phyloP scores from a whole-genome alignment of 2,888 invertebrate genomes.

The Aphidius colemani region DNA sequence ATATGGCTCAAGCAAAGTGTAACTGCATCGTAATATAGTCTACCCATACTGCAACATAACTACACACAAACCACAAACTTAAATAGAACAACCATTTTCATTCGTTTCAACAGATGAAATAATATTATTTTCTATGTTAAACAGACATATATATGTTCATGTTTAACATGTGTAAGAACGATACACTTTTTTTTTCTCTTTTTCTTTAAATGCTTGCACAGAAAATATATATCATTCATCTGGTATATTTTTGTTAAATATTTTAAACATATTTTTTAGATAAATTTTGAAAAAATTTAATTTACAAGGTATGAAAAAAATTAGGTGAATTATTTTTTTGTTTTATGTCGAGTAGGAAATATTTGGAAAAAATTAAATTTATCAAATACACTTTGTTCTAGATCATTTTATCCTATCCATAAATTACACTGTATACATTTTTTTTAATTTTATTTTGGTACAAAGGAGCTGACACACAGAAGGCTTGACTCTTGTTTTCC shows the following conservation, averaged over 20 bases:
- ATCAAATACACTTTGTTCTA: constrained; percentile 3
- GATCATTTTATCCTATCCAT: constrained; percentile 21
- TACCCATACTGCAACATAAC: background rate
- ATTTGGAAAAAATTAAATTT: background rate
- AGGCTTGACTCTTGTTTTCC: constrained; percentile 39
- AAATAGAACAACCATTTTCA: constrained; percentile 5
- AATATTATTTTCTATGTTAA: constrained; percentile 5
- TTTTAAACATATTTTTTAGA: no score
- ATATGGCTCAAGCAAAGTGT: no score
- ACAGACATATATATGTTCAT: background rate
- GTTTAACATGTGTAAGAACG: background rate
- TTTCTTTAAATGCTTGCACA: no score
- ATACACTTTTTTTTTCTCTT: no score
- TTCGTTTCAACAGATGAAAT: constrained; percentile 5
- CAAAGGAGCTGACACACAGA: constrained; percentile 26
- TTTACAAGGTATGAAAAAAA: no score
- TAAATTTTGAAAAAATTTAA: no score
- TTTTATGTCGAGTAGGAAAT: background rate
- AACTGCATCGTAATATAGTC: no score
- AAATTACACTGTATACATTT: constrained; percentile 2
- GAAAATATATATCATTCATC: no score
- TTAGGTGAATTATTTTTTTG: no score
- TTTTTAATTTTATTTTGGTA: constrained; percentile 29
- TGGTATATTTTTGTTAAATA: no score
- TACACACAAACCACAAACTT: background rate